These are phyloP conservation scores for Trinectes maculatus DNA, from an alignment of 2,113 vertebrate genomes.

Conservation along the genomic window DNA sequence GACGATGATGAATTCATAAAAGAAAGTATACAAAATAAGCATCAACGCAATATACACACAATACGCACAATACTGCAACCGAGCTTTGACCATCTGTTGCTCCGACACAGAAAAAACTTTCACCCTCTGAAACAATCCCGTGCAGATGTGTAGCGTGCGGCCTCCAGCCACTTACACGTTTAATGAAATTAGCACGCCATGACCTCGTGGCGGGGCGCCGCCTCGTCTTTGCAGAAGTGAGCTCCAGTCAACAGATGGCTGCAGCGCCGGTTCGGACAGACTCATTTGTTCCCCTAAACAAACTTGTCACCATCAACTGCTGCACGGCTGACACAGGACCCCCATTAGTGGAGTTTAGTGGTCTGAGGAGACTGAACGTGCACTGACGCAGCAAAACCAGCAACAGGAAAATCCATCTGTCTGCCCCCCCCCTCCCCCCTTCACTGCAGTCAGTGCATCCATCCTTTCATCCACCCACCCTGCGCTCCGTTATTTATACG, in stretches of 20 bases:
- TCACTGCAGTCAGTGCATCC: slow-evolving; percentile 21
- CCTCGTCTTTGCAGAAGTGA: slow-evolving; percentile 1
- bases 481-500: slow-evolving; percentile 64
- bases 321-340: slow-evolving; percentile 52
- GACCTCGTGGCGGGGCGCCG: slow-evolving; percentile 22
- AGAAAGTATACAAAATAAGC: too few species aligned
- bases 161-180: slow-evolving; percentile 12
- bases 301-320: slow-evolving; percentile 63
- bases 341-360: slow-evolving; percentile 61
- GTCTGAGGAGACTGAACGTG: slow-evolving; percentile 46
- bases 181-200: slow-evolving; percentile 32
- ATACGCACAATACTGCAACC: too few species aligned
- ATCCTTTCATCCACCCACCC: slow-evolving; percentile 47
- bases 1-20: too few species aligned
- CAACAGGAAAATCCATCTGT: slow-evolving; percentile 56
- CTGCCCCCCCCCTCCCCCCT: slow-evolving; percentile 7
- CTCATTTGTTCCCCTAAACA: slow-evolving; percentile 64
- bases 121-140: slow-evolving; percentile 2
- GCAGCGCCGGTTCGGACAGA: slow-evolving; percentile 36
- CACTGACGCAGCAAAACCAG: slow-evolving; percentile 58
- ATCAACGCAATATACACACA: too few species aligned
- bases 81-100: slow-evolving; percentile 49
- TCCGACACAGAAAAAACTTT: slow-evolving; percentile 16
- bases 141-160: slow-evolving; percentile 9
- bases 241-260: slow-evolving; percentile 58